A percentile compares a stretch with the other conserved stretches of the same genome.
Evolutionary conservation across 2,113 vertebrate species (phyloP).

Genomic region (Nasalis larvatus): DNA sequence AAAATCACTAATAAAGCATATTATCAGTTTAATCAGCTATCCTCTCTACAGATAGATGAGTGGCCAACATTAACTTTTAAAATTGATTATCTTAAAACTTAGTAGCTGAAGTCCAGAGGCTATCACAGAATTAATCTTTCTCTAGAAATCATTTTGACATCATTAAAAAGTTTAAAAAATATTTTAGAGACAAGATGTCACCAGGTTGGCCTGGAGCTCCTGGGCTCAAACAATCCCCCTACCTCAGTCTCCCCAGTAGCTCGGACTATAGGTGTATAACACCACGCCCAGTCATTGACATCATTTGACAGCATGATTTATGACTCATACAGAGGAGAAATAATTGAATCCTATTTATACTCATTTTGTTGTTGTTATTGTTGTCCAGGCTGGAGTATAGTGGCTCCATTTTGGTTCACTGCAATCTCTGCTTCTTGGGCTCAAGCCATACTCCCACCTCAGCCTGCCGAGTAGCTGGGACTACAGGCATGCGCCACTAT

Average conservation of each 20-base stretch:
- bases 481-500: too few relatives aligned
- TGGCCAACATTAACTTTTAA: conserved; percentile 29
- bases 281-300: too few relatives aligned
- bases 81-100: conserved; percentile 43
- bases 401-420: too few relatives aligned
- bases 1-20: conserved; percentile 13
- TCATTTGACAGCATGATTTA: conserved; percentile 39
- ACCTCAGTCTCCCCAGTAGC: too few relatives aligned
- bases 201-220: too few relatives aligned
- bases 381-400: too few relatives aligned
- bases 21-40: conserved; percentile 12
- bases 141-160: conserved; percentile 46
- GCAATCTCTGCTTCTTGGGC: too few relatives aligned
- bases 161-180: background rate
- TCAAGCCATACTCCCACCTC: too few relatives aligned
- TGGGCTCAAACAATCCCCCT: too few relatives aligned
- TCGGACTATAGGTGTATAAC: too few relatives aligned
- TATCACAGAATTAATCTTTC: conserved; percentile 34
- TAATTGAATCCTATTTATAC: background rate
- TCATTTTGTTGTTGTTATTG: background rate
- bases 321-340: conserved; percentile 34
- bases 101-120: conserved; percentile 28
- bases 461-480: too few relatives aligned
- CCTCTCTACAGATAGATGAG: background rate
- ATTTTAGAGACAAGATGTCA: too few relatives aligned